Evolutionary conservation across 2,888 invertebrate species (phyloP).

Genomic region (Conomelus anceps): DNA sequence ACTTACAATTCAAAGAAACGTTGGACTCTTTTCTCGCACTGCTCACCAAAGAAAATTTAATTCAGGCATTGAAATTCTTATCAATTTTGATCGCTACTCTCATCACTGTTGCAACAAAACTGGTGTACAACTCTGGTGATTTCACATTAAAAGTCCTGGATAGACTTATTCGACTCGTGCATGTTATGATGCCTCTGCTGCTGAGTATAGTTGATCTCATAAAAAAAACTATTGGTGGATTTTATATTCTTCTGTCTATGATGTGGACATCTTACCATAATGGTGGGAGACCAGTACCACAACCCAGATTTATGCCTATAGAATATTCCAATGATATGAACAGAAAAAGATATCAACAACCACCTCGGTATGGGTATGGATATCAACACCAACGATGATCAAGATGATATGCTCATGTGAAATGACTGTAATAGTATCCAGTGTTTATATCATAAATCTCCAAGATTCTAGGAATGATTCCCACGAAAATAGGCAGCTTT

Average conservation of each 20-base stretch:
- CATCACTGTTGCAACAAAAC: background rate
- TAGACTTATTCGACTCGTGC: background rate
- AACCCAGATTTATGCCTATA: background rate
- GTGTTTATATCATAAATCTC: background rate
- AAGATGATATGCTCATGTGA: background rate
- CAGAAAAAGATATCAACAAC: background rate
- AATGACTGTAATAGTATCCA: background rate
- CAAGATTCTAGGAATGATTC: background rate
- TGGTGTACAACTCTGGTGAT: background rate
- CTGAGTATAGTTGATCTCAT: background rate
- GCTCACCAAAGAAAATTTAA: background rate
- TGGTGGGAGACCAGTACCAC: background rate
- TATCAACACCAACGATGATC: background rate
- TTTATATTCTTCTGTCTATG: background rate
- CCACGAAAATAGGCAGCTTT: no score
- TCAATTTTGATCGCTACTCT: background rate
- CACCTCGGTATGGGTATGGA: background rate
- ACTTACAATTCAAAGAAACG: background rate
- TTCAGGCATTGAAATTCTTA: background rate
- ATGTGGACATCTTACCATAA: background rate
- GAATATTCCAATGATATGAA: background rate
- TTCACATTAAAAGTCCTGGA: background rate
- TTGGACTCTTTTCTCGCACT: background rate
- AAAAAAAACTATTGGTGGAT: background rate
- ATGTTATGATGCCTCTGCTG: background rate